Conservation (phyloP, 2,888 invertebrate genomes). For the Bedellia somnulentella region DNA sequence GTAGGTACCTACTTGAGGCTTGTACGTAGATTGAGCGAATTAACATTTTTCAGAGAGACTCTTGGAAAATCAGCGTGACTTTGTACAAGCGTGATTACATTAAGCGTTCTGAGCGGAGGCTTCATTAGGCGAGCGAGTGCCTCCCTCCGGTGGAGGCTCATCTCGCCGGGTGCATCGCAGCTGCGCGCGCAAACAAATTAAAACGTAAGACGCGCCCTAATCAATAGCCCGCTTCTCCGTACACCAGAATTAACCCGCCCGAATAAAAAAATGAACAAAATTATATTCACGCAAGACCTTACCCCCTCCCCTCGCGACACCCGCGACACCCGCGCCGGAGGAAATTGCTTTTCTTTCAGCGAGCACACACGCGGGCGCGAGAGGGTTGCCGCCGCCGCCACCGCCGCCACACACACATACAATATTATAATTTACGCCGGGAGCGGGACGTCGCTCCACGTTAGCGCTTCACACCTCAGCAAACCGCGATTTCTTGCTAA, state of each 20-base stretch:
- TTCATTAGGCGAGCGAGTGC: constrained; percentile 34
- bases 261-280: constrained; percentile 63
- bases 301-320: constrained; percentile 19
- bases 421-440: constrained; percentile 63
- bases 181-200: constrained; percentile 62
- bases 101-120: constrained; percentile 40
- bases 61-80: constrained; percentile 22
- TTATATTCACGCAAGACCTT: constrained; percentile 60
- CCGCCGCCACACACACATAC: constrained; percentile 18
- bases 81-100: constrained; percentile 44
- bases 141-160: constrained; percentile 21
- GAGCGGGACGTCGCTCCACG: constrained; percentile 38
- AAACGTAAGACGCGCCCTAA: constrained; percentile 62
- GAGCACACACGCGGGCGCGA: constrained; percentile 45
- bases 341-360: constrained; percentile 63
- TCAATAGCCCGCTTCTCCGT: constrained; percentile 58
- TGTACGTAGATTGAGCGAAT: constrained; percentile 15
- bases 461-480: constrained; percentile 54
- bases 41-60: constrained; percentile 9
- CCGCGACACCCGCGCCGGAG: constrained; percentile 23
- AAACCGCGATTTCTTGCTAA: constrained; percentile 54
- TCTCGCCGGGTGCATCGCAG: constrained; percentile 52
- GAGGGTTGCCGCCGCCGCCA: constrained; percentile 48
- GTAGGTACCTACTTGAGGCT: too few relatives aligned
- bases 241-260: constrained; percentile 59